Conservation (phyloP, 2,888 invertebrate genomes). For the Metellina segmentata region DNA sequence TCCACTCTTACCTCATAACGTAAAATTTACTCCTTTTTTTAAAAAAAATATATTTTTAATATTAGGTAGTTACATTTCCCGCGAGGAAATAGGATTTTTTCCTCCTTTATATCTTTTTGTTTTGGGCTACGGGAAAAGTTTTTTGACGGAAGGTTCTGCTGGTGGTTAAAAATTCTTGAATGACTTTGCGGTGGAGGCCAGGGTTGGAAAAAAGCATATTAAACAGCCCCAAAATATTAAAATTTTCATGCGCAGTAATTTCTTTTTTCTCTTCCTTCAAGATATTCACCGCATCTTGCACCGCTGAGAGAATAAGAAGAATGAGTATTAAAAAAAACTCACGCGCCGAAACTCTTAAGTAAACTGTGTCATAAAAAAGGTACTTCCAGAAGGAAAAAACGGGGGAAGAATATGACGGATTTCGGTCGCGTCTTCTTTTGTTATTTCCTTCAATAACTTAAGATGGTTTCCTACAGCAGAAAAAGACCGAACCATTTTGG, state of each 20-base stretch:
- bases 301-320: neutral
- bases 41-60: slow-evolving; percentile 48
- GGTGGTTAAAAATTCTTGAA: slow-evolving; percentile 29
- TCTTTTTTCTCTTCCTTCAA: slow-evolving; percentile 1
- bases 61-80: slow-evolving; percentile 41
- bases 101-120: slow-evolving; percentile 7
- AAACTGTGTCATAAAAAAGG: slow-evolving; percentile 5
- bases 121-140: slow-evolving; percentile 9
- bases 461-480: neutral
- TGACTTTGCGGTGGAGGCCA: neutral
- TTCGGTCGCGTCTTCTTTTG: neutral
- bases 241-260: slow-evolving; percentile 30
- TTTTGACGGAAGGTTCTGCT: slow-evolving; percentile 26
- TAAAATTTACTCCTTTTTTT: slow-evolving; percentile 24
- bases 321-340: neutral
- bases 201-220: slow-evolving; percentile 24
- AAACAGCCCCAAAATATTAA: slow-evolving; percentile 60
- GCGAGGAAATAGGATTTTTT: neutral
- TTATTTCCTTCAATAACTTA: neutral
- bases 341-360: neutral
- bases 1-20: slow-evolving; percentile 18
- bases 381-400: neutral
- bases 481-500: too few relatives aligned
- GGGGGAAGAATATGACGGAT: neutral
- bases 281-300: slow-evolving; percentile 12